Base-by-base conservation (phyloP, 2,888 invertebrate species). In the Crepidodera aurea region DNA sequence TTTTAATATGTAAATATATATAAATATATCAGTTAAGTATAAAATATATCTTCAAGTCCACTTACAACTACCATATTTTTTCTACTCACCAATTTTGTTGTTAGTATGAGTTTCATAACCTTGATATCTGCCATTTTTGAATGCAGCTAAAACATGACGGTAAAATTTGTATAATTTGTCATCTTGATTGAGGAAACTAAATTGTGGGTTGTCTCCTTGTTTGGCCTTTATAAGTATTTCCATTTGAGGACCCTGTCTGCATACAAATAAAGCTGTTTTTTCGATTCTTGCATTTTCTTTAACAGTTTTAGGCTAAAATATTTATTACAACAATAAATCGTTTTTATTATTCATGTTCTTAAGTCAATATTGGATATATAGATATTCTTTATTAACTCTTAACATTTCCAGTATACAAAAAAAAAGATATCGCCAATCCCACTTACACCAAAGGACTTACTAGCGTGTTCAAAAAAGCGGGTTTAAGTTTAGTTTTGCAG, bases 171-270 rank as follows among this genome's bases (percentile, higher is more conserved):
- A 90, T 37, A 98, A 83, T 0, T 83, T 81, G 62, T 94, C 89
- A 67, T 93, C 94, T 77, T 92, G 93, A 61, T 93, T 92, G 62
- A 99, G 84, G 82, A 99, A 99, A 68, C 91, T 87, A 82, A 99
- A 99, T 82, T 96, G 94, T 0, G 90, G 86, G 83, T 98, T 98
- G 77, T 91, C 90, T 0, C 92, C 87, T 81, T 99, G 99, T 82
- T 98, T 99, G 2, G 98, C 94, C 82, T 98, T 98, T 70, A 99
- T 90, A 8, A 99, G 86, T 70, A 99, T 97, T 83, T 99, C 99
- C 98, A 99, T 98, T 83, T 99, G 99, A 5, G 90, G 87, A 0
- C 98, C 98, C 78, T 98, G 96, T 50, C 88, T 86, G 71, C 90
- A 90, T 71, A 95, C 93, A 81, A 95, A 95, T 71, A 89, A 84